Base-by-base conservation (phyloP, 2,888 invertebrate species). In the Vandiemenella viatica region DNA sequence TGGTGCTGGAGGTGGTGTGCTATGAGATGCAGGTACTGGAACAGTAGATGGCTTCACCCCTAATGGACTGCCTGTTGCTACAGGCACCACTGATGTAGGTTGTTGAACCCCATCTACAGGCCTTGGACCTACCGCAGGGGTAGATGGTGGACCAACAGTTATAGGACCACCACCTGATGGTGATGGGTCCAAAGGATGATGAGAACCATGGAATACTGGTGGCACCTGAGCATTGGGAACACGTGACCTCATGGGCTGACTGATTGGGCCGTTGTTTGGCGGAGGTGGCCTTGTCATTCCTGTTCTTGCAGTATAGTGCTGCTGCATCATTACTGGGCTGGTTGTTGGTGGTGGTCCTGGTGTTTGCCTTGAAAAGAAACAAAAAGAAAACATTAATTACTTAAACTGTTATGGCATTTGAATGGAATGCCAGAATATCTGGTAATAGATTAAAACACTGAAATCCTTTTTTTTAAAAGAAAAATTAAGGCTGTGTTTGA, bases 131-230 rank as follows among this genome's bases (percentile, higher is more conserved):
- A 8, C 38, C 15, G 38, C 38, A 1, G 43, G 40, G 1, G 51
- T 46, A 22, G 45, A 45, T n/a, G n/a, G n/a, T 7, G 52, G 23
- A 41, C 62, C 61, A 26, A 71, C 67, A 42, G 66, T 65, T 45
- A 72, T 69, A 1, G 70, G 66, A 3, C 72, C 71, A 5, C 73
- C 73, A 19, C 72, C 73, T 1, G 73, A 71, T 1, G 73, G 73
- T 4, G 73, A 72, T 0, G 73, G 72, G 54, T 73, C 73, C 63
- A 72, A 62, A 1, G 71, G 66, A 55, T 70, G 69, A 55, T 69
- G 71, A 1, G 67, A 60, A 2, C 66, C 63, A 53, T 70, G 71
- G 56, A 68, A 71, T 56, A 70, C 58, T 37, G 64, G 66, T 1
- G 63, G 58, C 19, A 37, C 40, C 23, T 37, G 47, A 1, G 37